Conservation (phyloP, 2,888 invertebrate genomes). For the Bibio marci region DNA sequence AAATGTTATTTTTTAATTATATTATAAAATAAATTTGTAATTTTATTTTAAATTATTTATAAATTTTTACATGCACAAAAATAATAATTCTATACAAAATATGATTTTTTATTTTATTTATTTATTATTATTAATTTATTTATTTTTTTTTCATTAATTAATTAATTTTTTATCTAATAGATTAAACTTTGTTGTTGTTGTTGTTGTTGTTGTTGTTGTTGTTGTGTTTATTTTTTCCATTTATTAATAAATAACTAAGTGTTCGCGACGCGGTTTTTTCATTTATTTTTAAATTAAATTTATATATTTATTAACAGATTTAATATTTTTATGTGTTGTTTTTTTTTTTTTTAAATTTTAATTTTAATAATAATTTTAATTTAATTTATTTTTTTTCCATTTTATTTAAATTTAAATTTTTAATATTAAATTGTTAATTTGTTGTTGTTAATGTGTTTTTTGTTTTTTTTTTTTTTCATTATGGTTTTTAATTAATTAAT, state of each 20-base stretch:
- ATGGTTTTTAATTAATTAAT: too few relatives aligned
- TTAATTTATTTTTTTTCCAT: background rate
- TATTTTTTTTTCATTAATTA: background rate
- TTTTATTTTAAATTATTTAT: too few relatives aligned
- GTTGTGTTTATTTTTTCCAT: too few relatives aligned
- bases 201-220: too few relatives aligned
- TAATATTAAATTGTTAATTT: background rate
- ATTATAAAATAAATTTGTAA: too few relatives aligned
- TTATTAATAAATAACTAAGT: too few relatives aligned
- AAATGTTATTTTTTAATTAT: too few relatives aligned
- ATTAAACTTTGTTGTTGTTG: background rate
- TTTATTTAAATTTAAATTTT: background rate
- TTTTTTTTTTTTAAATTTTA: background rate
- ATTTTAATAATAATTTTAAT: background rate
- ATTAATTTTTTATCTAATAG: background rate
- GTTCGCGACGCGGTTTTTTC: too few relatives aligned
- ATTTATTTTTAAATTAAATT: constrained; percentile 1
- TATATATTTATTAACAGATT: background rate
- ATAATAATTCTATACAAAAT: constrained; percentile 4
- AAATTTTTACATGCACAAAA: constrained; percentile 1
- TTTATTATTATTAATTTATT: constrained; percentile 1
- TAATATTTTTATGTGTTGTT: too few relatives aligned
- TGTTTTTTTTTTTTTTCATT: background rate
- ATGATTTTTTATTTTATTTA: constrained; percentile 1
- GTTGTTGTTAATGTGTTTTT: background rate